Evolutionary conservation across 2,888 invertebrate genomes (phyloP).

Genomic region (Dioctria rufipes): DNA sequence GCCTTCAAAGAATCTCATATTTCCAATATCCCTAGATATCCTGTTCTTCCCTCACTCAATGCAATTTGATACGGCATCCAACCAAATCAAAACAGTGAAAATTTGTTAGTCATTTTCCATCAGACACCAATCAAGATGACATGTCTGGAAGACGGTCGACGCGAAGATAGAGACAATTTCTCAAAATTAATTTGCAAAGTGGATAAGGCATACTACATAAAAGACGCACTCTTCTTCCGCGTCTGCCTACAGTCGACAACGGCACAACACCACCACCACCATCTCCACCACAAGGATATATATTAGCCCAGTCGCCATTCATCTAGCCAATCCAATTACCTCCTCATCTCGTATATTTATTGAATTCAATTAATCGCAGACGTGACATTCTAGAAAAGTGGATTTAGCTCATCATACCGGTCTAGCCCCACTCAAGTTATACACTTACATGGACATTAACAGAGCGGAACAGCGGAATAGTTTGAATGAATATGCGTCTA

Average conservation of each 20-base stretch:
- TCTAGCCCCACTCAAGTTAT: conserved; percentile 31
- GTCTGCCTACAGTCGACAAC: conserved; percentile 1
- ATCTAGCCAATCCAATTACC: conserved; percentile 48
- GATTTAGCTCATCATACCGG: conserved; percentile 39
- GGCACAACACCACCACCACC: no score
- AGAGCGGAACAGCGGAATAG: conserved; percentile 12
- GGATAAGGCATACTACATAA: conserved; percentile 18
- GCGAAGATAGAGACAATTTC: conserved; percentile 37
- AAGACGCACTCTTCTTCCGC: conserved; percentile 18
- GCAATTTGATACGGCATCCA: no score
- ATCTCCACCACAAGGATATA: conserved; percentile 21
- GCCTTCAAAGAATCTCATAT: no score
- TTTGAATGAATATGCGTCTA: neutral
- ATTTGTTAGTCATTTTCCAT: conserved; percentile 46
- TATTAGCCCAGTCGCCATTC: conserved; percentile 48
- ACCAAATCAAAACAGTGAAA: conserved; percentile 22
- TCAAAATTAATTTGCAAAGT: conserved; percentile 48
- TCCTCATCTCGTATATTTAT: conserved; percentile 46
- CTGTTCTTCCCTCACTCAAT: no score
- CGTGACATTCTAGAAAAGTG: conserved; percentile 48
- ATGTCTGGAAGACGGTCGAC: conserved; percentile 14
- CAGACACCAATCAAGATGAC: conserved; percentile 32
- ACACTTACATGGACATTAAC: conserved; percentile 36
- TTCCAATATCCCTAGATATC: no score
- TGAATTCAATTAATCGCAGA: conserved; percentile 48